Base-by-base conservation (phyloP, 1,140 invertebrate species). In the Bombyx mandarina region DNA sequence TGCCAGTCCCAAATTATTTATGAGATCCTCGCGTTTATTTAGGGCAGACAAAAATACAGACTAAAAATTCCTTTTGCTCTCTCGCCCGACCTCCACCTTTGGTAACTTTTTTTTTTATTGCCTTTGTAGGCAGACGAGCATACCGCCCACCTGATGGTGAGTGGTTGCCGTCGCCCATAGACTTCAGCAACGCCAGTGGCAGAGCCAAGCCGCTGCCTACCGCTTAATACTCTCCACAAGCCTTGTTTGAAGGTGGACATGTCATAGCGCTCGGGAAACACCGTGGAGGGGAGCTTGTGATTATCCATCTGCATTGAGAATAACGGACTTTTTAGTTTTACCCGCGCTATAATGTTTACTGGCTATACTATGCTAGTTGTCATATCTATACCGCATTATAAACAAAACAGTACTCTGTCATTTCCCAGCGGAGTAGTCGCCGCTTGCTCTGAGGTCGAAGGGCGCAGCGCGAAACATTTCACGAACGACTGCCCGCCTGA, bases 401-500 rank as follows among this genome's bases (percentile, higher is more conserved):
- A 55, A 42, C 18, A 35, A 22, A 48, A 47, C 46, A 55, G 46
- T 48, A 42, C 9, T 8, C 47, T 47, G 22, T 9, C 53, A 55
- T 66, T 72, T 73, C 79, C 76, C 73, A 67, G 56, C 46, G 75
- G 75, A 68, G 60, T 49, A 54, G 73, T 67, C 68, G 62, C 53
- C 53, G 66, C 59, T 62, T 12, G 58, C 52, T 71, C 73, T 71
- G 75, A 77, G 66, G 58, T 18, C 53, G 53, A 6, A 10, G 45
- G 45, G 44, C 12, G 54, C 12, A 50, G n/a, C 54, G 78, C 73
- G 73, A 75, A 79, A 68, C 77, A 83, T 86, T 85, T 85, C 77
- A 82, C 83, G 79, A 82, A 64, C 83, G 69, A 65, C 73, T 80
- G 77, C 76, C 72, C 78, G 69, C 65, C 71, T 77, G 81, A 82